Evolutionary conservation across 2,113 vertebrate genomes (phyloP).

Genomic region (Tragelaphus imberbis): DNA sequence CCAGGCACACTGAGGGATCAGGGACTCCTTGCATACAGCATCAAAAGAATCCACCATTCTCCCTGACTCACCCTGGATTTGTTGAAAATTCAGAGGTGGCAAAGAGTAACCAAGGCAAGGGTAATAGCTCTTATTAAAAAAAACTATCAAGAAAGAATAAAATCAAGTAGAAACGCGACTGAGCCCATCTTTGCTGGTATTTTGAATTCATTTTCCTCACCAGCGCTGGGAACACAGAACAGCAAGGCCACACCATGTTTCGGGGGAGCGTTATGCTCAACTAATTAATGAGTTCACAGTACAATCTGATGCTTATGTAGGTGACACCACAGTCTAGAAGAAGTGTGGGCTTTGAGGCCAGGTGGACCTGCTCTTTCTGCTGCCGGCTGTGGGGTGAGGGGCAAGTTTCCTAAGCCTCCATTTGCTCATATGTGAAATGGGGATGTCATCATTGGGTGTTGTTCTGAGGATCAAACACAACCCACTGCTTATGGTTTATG

Average conservation of each 20-base stretch:
- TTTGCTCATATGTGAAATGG: neutral
- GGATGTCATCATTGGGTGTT: fast-evolving
- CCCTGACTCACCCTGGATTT: neutral
- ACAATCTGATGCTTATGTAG: neutral
- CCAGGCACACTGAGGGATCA: neutral
- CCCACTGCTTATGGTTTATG: neutral
- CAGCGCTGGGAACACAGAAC: neutral
- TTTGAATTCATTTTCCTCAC: neutral
- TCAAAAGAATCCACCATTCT: neutral
- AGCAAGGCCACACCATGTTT: neutral
- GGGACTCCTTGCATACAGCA: neutral
- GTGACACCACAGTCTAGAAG: neutral
- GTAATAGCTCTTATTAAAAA: neutral
- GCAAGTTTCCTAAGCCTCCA: neutral
- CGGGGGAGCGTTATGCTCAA: neutral
- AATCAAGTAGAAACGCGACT: neutral
- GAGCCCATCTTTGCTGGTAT: neutral
- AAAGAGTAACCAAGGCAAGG: neutral
- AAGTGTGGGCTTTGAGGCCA: neutral
- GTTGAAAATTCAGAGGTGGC: neutral
- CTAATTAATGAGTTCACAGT: neutral
- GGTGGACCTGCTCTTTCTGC: too few species aligned
- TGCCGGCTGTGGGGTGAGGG: neutral
- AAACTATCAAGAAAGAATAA: neutral
- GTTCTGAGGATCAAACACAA: neutral